Evolutionary conservation across 1,140 invertebrate species (phyloP).

Genomic region (Drosophila baimaii): DNA sequence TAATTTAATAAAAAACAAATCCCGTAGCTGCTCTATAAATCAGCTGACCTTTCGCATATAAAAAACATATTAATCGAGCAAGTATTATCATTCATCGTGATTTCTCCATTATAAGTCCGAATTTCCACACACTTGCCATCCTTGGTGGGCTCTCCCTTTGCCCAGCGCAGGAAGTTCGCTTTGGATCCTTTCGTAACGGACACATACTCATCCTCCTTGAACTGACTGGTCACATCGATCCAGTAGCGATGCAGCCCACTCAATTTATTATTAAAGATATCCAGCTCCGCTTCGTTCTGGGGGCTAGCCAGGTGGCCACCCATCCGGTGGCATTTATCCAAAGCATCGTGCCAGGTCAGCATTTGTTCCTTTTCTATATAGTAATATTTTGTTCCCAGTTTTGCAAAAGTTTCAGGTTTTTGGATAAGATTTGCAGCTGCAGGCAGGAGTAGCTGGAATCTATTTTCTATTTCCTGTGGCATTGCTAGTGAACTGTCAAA

Average conservation of each 20-base stretch:
- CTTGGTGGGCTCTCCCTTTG: slow-evolving; percentile 18
- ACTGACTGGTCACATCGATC: slow-evolving; percentile 33
- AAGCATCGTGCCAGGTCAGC: slow-evolving; percentile 7
- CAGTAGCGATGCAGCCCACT: slow-evolving; percentile 7
- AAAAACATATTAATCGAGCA: slow-evolving; percentile 4
- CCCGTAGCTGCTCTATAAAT: background rate
- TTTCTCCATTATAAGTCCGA: background rate
- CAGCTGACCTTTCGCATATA: slow-evolving; percentile 9
- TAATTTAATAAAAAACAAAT: too few species aligned
- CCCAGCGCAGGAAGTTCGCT: slow-evolving; percentile 25
- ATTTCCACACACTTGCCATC: slow-evolving; percentile 28
- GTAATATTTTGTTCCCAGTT: slow-evolving; percentile 22
- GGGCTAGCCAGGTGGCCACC: slow-evolving; percentile 18
- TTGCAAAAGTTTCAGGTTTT: background rate
- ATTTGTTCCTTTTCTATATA: slow-evolving; percentile 5
- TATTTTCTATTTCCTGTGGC: slow-evolving; percentile 3
- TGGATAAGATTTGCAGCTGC: background rate
- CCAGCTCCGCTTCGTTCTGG: slow-evolving; percentile 16
- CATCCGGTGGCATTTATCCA: slow-evolving; percentile 21
- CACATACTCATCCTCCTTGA: slow-evolving; percentile 21
- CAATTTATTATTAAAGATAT: background rate
- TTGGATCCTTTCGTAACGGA: slow-evolving; percentile 19
- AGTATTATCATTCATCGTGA: slow-evolving; percentile 26
- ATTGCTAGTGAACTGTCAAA: background rate
- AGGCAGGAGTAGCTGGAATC: background rate